Evolutionary conservation across 1,140 invertebrate species (phyloP).

Genomic region (Listronotus bonariensis): DNA sequence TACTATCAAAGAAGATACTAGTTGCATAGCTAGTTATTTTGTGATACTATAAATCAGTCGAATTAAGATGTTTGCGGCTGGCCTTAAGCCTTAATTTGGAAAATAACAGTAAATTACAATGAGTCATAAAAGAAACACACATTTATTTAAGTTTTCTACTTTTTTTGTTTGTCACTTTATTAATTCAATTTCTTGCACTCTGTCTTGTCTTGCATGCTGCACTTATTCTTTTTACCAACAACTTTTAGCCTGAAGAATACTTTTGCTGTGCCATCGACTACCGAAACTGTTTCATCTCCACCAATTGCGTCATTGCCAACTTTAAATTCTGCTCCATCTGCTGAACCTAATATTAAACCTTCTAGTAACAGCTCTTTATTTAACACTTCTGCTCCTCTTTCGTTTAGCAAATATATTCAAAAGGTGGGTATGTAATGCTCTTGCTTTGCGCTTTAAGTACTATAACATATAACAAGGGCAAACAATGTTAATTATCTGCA

Average conservation of each 20-base stretch:
- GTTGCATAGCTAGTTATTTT: no score
- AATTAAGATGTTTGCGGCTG: no score
- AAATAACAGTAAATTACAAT: no score
- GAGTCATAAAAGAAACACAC: no score
- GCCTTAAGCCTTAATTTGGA: no score
- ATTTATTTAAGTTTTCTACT: no score
- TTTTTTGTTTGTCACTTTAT: no score
- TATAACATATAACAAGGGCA: no score
- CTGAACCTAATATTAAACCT: slow-evolving; percentile 38
- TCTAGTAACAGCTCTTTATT: slow-evolving; percentile 40
- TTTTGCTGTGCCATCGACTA: slow-evolving; percentile 1
- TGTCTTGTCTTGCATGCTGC: slow-evolving; percentile 35
- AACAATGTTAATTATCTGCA: no score
- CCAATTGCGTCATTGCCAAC: slow-evolving; percentile 7
- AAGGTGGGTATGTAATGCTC: slow-evolving; percentile 40
- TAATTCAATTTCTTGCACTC: slow-evolving; percentile 13
- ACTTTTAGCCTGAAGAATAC: slow-evolving; percentile 30
- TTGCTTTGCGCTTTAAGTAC: no score
- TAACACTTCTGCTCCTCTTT: slow-evolving; percentile 39
- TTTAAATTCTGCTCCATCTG: slow-evolving; percentile 18
- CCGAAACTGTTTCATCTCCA: slow-evolving; percentile 7
- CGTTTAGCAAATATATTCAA: slow-evolving; percentile 43
- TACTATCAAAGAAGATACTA: no score
- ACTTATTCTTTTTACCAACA: slow-evolving; percentile 6
- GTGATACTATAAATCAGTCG: no score